Evolutionary conservation across 2,888 invertebrate species (phyloP).

Genomic region (Temnothorax rugatulus): DNA sequence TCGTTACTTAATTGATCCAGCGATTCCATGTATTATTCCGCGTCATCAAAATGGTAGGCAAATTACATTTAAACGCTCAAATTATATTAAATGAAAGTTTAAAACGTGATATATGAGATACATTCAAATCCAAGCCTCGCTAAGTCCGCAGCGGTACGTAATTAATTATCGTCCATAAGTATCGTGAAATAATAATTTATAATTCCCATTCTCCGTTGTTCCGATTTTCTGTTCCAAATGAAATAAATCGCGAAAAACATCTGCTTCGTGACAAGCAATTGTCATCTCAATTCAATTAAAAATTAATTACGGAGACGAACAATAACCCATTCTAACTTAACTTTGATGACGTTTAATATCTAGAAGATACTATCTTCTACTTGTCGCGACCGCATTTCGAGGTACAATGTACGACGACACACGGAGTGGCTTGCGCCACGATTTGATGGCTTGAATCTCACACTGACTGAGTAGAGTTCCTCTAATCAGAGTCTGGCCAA

Average conservation of each 20-base stretch:
- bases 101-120: neutral
- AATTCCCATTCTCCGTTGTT: neutral
- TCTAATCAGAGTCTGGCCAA: no score
- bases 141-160: neutral
- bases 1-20: neutral
- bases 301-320: neutral
- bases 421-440: neutral
- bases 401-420: neutral
- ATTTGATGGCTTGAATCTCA: neutral
- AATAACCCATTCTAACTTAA: neutral
- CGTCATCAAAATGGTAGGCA: neutral
- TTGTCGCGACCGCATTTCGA: neutral
- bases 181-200: neutral
- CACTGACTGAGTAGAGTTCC: no score
- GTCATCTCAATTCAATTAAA: neutral
- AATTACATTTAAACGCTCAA: slow-evolving; percentile 1
- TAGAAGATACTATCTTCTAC: neutral
- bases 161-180: slow-evolving; percentile 2
- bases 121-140: neutral
- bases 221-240: neutral
- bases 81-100: neutral
- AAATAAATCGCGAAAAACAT: neutral
- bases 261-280: neutral
- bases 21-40: neutral
- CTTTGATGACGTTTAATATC: neutral